Evolutionary conservation across 2,797 vertebrate genomes (phyloP).

Genomic region (Cichlasoma orientale): DNA sequence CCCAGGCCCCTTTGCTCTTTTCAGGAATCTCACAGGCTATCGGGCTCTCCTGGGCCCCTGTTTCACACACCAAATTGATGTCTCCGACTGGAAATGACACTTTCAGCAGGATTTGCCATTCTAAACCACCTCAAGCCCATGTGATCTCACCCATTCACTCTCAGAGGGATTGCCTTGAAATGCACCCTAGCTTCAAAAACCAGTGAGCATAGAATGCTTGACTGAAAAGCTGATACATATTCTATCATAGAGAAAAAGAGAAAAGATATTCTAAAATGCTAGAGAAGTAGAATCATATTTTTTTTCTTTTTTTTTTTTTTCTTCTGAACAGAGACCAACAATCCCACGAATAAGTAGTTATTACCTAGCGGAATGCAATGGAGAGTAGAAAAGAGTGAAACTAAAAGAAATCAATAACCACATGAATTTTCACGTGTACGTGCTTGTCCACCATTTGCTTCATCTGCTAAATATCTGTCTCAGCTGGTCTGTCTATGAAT

Average conservation of each 20-base stretch:
- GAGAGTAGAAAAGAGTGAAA: constrained; percentile 51
- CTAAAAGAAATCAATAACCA: constrained; percentile 71
- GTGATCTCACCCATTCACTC: constrained; percentile 81
- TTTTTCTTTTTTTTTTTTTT: constrained; percentile 32
- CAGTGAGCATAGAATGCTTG: constrained; percentile 73
- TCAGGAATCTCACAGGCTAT: constrained; percentile 80
- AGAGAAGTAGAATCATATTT: constrained; percentile 61
- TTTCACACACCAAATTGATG: constrained; percentile 84
- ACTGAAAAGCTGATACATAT: constrained; percentile 73
- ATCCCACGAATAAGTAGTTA: constrained; percentile 50
- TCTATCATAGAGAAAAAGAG: constrained; percentile 42
- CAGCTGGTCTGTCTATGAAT: constrained; percentile 10
- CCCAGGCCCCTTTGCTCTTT: constrained; percentile 79
- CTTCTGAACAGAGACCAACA: constrained; percentile 68
- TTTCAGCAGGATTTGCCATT: constrained; percentile 86
- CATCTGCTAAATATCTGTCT: constrained; percentile 55
- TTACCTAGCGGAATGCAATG: constrained; percentile 51
- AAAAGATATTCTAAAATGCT: constrained; percentile 72
- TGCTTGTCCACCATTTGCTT: constrained; percentile 60
- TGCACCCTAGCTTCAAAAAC: constrained; percentile 76
- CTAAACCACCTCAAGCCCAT: constrained; percentile 85
- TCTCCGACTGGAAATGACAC: constrained; percentile 83
- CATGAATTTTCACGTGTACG: constrained; percentile 66
- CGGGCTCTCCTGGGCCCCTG: constrained; percentile 76
- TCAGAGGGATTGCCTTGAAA: constrained; percentile 81